Conservation (phyloP, 2,113 vertebrate species). For the Taurulus bubalis region DNA sequence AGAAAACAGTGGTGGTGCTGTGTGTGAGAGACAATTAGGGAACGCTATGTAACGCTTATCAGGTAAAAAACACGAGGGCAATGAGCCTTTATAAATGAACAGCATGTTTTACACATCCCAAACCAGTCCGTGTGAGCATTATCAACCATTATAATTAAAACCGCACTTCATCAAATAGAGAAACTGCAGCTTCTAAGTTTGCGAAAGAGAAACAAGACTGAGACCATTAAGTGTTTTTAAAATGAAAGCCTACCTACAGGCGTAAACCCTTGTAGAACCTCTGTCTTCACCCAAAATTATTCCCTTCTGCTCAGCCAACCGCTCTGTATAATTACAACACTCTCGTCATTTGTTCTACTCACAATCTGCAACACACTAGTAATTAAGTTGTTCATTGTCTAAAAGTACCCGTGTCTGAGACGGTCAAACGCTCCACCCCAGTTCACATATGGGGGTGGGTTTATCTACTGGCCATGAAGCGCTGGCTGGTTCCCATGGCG, state of each 20-base stretch:
- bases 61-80: constrained; percentile 66
- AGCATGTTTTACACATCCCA: constrained; percentile 57
- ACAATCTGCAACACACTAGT: constrained; percentile 46
- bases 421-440: constrained; percentile 29
- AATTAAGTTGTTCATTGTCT: constrained; percentile 69
- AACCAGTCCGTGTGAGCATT: constrained; percentile 57
- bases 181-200: constrained; percentile 38
- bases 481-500: constrained; percentile 37
- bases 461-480: neutral
- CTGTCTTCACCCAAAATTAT: constrained; percentile 47
- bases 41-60: constrained; percentile 70
- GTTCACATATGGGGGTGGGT: constrained; percentile 13
- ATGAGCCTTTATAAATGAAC: constrained; percentile 45
- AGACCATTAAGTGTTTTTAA: constrained; percentile 43
- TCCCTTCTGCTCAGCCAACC: constrained; percentile 32
- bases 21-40: constrained; percentile 76
- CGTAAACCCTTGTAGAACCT: constrained; percentile 31
- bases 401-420: constrained; percentile 12
- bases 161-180: constrained; percentile 55
- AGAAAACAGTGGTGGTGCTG: constrained; percentile 69
- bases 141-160: constrained; percentile 70
- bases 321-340: constrained; percentile 67
- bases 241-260: constrained; percentile 43
- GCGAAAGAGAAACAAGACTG: neutral
- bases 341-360: constrained; percentile 23